These are phyloP conservation scores for Episyrphus balteatus DNA, from an alignment of 1,140 invertebrate genomes.

Conservation along the genomic window DNA sequence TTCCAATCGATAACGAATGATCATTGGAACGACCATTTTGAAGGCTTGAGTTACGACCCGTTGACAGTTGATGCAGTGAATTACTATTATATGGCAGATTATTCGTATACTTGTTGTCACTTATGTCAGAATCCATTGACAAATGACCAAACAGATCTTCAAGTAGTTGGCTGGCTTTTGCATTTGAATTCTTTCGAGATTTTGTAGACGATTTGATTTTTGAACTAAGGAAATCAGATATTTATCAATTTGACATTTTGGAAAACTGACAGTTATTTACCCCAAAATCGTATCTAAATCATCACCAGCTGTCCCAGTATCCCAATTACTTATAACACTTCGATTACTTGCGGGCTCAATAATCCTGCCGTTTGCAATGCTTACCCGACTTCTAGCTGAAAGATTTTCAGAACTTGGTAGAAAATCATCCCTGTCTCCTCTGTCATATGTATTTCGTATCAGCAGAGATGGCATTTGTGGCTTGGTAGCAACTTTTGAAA, in stretches of 20 bases:
- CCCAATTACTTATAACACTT: too few species aligned
- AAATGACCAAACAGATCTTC: conserved; percentile 35
- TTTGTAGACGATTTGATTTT: conserved; percentile 35
- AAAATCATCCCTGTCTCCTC: conserved; percentile 1
- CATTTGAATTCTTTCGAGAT: conserved; percentile 17
- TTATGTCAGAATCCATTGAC: conserved; percentile 31
- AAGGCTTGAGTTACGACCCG: conserved; percentile 12
- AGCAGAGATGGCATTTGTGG: conserved; percentile 13
- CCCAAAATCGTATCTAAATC: conserved; percentile 48
- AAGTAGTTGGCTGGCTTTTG: conserved; percentile 27
- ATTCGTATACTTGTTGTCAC: conserved; percentile 27
- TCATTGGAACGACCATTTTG: conserved; percentile 18
- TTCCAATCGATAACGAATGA: conserved; percentile 5
- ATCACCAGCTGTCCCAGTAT: conserved; percentile 29
- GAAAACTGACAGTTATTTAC: conserved; percentile 30
- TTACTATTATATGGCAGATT: conserved; percentile 27
- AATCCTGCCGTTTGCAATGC: background rate
- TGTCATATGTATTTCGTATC: conserved; percentile 19
- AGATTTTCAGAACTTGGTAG: conserved; percentile 3
- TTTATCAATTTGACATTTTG: conserved; percentile 1
- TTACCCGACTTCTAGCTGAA: background rate
- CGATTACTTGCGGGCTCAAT: too few species aligned
- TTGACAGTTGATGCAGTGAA: conserved; percentile 16
- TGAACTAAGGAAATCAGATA: conserved; percentile 15
- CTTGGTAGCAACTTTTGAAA: conserved; percentile 24